A percentile compares a stretch with the other conserved stretches of the same genome.
These are phyloP conservation scores for Xenopus petersii DNA, from an alignment of 2,797 vertebrate species.

Conservation along the genomic window DNA sequence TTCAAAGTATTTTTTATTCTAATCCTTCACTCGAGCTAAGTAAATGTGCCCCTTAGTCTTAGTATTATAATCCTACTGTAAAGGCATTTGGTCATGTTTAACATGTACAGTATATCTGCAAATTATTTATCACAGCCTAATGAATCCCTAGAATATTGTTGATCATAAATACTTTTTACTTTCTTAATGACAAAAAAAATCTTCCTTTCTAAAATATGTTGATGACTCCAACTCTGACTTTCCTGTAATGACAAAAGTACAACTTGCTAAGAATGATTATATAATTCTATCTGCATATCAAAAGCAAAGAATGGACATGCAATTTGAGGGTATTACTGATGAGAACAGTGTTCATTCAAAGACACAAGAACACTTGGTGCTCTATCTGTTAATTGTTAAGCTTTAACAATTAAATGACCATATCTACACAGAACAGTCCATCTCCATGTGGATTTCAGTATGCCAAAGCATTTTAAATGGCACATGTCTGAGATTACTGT, in stretches of 20 bases:
- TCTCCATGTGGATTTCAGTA: neutral
- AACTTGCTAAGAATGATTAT: neutral
- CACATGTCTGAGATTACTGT: neutral
- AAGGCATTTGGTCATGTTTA: too few species aligned
- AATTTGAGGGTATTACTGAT: neutral
- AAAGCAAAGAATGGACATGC: neutral
- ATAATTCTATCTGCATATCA: neutral
- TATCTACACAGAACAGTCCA: neutral
- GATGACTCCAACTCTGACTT: neutral
- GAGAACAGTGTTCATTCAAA: neutral
- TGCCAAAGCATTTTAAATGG: neutral
- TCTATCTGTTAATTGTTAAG: neutral
- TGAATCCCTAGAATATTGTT: too few species aligned
- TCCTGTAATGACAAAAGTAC: neutral
- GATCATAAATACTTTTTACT: too few species aligned
- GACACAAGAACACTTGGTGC: neutral
- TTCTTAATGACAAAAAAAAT: too few species aligned
- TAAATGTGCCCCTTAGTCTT: too few species aligned
- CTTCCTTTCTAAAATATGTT: neutral
- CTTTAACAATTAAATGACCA: neutral
- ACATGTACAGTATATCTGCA: too few species aligned
- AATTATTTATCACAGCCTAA: too few species aligned
- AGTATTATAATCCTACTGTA: too few species aligned
- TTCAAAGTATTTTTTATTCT: too few species aligned
- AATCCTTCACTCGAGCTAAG: too few species aligned